Evolutionary conservation across 2,888 invertebrate species (phyloP), one percentile per base, ranked within the genome.

Genomic region (Cactoblastis cactorum): DNA sequence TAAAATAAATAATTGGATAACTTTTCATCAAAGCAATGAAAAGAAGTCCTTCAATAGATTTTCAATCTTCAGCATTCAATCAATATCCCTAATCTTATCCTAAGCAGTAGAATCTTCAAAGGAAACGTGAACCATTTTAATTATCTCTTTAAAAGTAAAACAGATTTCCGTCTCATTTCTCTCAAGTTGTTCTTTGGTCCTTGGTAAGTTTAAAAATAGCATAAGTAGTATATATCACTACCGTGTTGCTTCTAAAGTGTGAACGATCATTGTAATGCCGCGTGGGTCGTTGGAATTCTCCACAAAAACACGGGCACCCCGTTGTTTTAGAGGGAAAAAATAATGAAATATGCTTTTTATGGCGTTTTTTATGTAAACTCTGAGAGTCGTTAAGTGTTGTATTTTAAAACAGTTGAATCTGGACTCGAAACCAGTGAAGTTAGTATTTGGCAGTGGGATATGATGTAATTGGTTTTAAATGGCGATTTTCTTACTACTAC

Each of bases 261-360:
- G 87, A 89, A 69, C 77, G 77, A 83, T 86, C 75, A 78, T 71
- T 69, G 75, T 58, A 28, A 32, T 43, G 66, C 63, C 60, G 83
- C 84, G 86, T 87, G 83, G 84, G 86, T 61, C 62, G 78, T 80
- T 79, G 78, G 78, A 74, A 80, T 82, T 75, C 77, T 69, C 67
- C 62, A 82, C 79, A 85, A 87, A 85, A 88, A 84, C 80, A 74
- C 67, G 71, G 71, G 83, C 85, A 74, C 89, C 89, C 89, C 78
- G 88, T 87, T 87, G 89, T 88, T 87, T 85, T 77, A 83, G 71
- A 74, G 75, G 75, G 74, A 81, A 83, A 83, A 85, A 79, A 79
- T 80, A 83, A 86, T 87, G 85, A 87, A 85, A 81, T 85, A 84
- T 84, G 79, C 74, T 71, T 80, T 80, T 82, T 83, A 76, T 78